These are phyloP conservation scores for Ceratoteleas bidentatus DNA, from an alignment of 1,140 invertebrate species.

Conservation along the genomic window DNA sequence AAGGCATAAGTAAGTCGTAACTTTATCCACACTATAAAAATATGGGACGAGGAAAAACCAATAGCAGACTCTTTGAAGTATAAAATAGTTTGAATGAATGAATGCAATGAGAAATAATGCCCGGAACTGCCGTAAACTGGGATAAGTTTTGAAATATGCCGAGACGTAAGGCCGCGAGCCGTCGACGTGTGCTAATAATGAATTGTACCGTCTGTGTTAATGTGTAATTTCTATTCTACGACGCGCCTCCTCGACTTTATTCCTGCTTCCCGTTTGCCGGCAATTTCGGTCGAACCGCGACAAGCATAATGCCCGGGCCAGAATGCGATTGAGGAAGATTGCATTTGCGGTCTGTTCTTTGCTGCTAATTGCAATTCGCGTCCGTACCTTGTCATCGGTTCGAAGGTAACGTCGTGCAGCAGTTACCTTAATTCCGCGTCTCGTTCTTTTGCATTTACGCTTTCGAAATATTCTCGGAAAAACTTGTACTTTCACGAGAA, in stretches of 20 bases:
- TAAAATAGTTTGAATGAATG: conserved; percentile 48
- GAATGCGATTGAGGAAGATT: conserved; percentile 56
- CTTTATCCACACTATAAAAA: conserved; percentile 6
- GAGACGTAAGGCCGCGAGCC: conserved; percentile 30
- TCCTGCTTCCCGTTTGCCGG: conserved; percentile 53
- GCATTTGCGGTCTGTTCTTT: conserved; percentile 44
- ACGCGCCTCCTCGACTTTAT: conserved; percentile 53
- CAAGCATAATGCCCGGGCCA: conserved; percentile 34
- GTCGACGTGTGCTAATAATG: conserved; percentile 59
- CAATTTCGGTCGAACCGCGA: conserved; percentile 52
- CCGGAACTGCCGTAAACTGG: conserved; percentile 45
- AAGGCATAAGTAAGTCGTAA: neutral
- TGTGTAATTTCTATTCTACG: conserved; percentile 64
- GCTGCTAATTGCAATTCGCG: conserved; percentile 52
- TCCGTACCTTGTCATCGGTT: conserved; percentile 54
- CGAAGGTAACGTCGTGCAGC: conserved; percentile 20
- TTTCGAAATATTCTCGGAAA: conserved; percentile 1
- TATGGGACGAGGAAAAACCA: conserved; percentile 7
- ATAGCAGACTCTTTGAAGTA: conserved; percentile 33
- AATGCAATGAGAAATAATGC: conserved; percentile 41
- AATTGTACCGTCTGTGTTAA: conserved; percentile 60
- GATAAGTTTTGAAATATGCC: conserved; percentile 56
- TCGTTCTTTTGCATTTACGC: conserved; percentile 24
- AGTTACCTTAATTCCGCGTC: conserved; percentile 40
- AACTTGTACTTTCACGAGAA: no score